These are phyloP conservation scores for Pterobdella sp. DNA, from an alignment of 2,888 invertebrate species.

Conservation along the genomic window DNA sequence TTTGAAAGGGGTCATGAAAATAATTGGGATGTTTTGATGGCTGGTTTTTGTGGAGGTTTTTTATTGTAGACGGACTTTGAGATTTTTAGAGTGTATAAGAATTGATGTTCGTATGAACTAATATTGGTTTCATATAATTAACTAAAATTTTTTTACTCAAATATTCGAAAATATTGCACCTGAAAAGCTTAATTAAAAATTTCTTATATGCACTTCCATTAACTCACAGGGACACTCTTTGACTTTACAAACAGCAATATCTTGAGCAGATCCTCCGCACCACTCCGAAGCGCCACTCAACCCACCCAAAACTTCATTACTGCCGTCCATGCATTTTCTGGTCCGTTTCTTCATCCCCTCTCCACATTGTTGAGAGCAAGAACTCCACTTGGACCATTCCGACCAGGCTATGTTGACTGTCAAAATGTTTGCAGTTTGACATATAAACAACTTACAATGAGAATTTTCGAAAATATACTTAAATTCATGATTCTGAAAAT, in stretches of 20 bases:
- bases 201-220: too few relatives aligned
- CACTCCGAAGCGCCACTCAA: neutral
- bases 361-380: conserved; percentile 43
- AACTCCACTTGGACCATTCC: conserved; percentile 44
- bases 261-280: conserved; percentile 27
- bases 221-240: conserved; percentile 34
- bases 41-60: conserved; percentile 8
- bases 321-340: conserved; percentile 41
- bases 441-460: too few relatives aligned
- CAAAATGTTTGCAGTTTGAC: too few relatives aligned
- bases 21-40: neutral
- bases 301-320: conserved; percentile 1
- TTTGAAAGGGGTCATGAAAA: neutral
- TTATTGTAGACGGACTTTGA: neutral
- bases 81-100: too few relatives aligned
- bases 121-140: too few relatives aligned
- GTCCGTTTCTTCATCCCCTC: conserved; percentile 41
- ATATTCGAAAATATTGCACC: too few relatives aligned
- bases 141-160: too few relatives aligned
- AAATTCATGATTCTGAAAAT: neutral
- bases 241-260: conserved; percentile 27
- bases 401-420: conserved; percentile 35
- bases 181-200: too few relatives aligned
- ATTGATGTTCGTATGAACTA: too few relatives aligned
- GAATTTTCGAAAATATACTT: neutral